Evolutionary conservation across 35 echinoderm and acorn worm genomes (phyloP), one percentile per base, ranked within the genome.

Genomic region (Nesometra sesokonis): DNA sequence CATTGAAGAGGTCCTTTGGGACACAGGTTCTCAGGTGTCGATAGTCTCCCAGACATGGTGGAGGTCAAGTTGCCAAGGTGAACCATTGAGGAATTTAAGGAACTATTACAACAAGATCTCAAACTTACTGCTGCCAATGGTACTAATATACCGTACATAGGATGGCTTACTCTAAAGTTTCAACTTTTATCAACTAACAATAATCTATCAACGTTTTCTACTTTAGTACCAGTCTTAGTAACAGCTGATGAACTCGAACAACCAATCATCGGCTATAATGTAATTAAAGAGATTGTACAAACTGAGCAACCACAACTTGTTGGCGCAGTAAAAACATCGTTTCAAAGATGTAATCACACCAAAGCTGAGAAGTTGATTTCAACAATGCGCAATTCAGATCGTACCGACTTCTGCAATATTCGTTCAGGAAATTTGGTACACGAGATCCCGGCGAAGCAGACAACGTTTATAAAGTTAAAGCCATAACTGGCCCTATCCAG

Each of bases 1-100:
- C 13, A 36, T 35, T 17, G 79, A 76, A 17, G 83, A 33, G 78
- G 91, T 80, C 19, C 67, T 93, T 8, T 93, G 91, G 87, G 91
- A 93, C 76, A 78, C 32, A 78, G 77, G 27, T 29, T 30, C 77
- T 78, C 77, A 43, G 15, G 39, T 43, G 15, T 43, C 39, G 39
- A 43, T 43, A 43, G 39, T 43, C 5, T 43, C 39, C 15, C 39
- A 43, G 39, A 43, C 39, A 43, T 43, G 39, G 39, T 43, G 39
- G 39, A 43, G 15, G 39, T 7, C 39, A 43, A 43, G 39, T 43
- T 43, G 39, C 39, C 39, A 43, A 43, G 39, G 15, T 43, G 39
- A 43, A 43, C 39, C 39, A n/a, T n/a, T n/a, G n/a, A n/a, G n/a
- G 80, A 15, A 13, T 34, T 90, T 0, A 47, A 67, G 32, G 82